Base-by-base conservation (phyloP, 2,888 invertebrate species). In the Parnassius orleans region DNA sequence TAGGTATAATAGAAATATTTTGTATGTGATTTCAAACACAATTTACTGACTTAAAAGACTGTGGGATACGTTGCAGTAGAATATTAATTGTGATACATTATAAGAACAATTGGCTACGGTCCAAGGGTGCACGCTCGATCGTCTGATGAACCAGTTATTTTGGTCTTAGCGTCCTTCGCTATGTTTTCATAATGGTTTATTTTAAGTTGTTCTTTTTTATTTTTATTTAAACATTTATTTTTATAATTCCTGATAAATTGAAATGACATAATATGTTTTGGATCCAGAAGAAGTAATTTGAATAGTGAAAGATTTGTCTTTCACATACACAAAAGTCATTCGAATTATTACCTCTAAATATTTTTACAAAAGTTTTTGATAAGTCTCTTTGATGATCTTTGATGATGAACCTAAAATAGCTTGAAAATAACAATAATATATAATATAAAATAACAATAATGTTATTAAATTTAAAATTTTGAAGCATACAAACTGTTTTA, bases 111-210 rank as follows among this genome's bases (percentile, higher is more conserved):
- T 86, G 86, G 88, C 83, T 60, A 64, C 56, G 54, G 54, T 81
- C 87, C 88, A 88, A 71, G 69, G 64, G 69, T 73, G 74, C 73
- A 76, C 76, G 76, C 75, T 78, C 78, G 77, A 76, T 79, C 81
- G 81, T 81, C 81, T 76, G 83, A 83, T 85, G 83, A 84, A 83
- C 80, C 76, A 74, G 75, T 78, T 87, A 87, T 87, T 88, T 83
- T 77, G 69, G 82, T 78, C 73, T 63, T 60, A 61, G 73, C 78
- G 86, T 84, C 86, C 86, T 87, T 86, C 84, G 75, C 73, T 73
- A 75, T 82, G 78, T 84, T 82, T 79, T 81, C 74, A 75, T 79
- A 69, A 69, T 71, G 68, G 53, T 78, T 75, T 84, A 84, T 84
- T 81, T 83, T 77, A 79, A 77, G 65, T 66, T 64, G 63, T 66